These are phyloP conservation scores for Nannospalax galili DNA, from an alignment of 2,113 vertebrate species.

Conservation along the genomic window DNA sequence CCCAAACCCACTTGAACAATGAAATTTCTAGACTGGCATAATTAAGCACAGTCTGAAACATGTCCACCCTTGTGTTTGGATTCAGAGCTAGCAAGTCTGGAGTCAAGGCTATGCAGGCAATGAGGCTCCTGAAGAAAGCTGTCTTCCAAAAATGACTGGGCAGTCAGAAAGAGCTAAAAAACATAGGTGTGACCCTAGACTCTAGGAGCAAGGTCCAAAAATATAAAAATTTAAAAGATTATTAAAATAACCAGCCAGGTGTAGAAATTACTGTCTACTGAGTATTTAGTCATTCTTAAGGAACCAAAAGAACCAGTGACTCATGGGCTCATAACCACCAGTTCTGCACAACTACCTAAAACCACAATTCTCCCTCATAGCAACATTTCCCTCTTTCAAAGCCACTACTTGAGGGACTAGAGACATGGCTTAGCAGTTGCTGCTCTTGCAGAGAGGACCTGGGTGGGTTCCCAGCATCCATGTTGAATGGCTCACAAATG, in stretches of 20 bases:
- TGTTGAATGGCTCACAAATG: background rate
- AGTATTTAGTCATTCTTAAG: slow-evolving; percentile 1
- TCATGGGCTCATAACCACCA: background rate
- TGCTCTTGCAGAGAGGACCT: too few species aligned
- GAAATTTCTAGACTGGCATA: slow-evolving; percentile 49
- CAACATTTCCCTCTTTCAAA: slow-evolving; percentile 46
- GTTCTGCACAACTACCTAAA: slow-evolving; percentile 25
- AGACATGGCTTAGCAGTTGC: background rate
- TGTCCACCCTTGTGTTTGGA: slow-evolving; percentile 10
- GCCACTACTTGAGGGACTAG: background rate
- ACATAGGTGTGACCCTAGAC: background rate
- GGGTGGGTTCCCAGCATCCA: too few species aligned
- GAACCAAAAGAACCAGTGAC: slow-evolving; percentile 32
- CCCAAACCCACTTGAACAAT: background rate
- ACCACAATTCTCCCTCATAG: background rate
- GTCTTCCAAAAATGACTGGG: background rate
- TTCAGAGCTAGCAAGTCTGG: too few species aligned
- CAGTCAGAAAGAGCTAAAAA: background rate
- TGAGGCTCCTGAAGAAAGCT: background rate
- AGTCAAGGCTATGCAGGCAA: background rate
- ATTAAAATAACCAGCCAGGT: slow-evolving; percentile 3
- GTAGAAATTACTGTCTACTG: background rate
- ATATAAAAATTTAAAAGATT: background rate
- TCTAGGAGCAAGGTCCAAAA: background rate
- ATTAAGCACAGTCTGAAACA: background rate